A percentile compares a stretch with the other conserved stretches of the same genome.
phyloP scores from a whole-genome alignment of 2,113 vertebrate species.

The Sula dactylatra region DNA sequence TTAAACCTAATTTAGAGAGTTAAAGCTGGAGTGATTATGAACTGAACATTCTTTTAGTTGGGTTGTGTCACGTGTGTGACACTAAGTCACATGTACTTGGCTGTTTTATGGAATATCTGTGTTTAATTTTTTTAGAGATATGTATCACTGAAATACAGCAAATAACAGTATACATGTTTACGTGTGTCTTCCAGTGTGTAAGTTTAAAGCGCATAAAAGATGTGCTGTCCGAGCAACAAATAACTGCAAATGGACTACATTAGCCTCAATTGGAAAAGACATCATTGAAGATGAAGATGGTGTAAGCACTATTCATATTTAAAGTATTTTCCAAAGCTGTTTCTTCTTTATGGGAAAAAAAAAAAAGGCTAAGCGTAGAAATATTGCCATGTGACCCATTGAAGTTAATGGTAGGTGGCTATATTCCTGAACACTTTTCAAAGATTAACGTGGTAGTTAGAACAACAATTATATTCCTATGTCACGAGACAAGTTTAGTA shows the following conservation, averaged over 20 bases:
- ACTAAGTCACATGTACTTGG: not conserved
- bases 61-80: not conserved
- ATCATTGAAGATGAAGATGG: constrained; percentile 97
- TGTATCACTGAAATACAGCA: not conserved
- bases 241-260: constrained; percentile 98
- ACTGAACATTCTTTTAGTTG: not conserved
- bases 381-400: not conserved
- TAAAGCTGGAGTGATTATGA: not conserved
- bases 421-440: not conserved
- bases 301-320: constrained; percentile 73
- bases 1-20: not conserved
- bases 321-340: not conserved
- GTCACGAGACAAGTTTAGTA: not conserved
- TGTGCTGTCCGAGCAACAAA: constrained; percentile 96
- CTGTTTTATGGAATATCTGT: not conserved
- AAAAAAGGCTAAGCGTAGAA: not conserved
- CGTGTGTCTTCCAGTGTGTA: constrained; percentile 85
- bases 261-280: constrained; percentile 96
- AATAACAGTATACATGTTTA: not conserved
- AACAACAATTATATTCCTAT: not conserved
- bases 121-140: not conserved
- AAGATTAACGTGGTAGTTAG: not conserved
- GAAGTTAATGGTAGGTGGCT: not conserved
- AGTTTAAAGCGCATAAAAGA: constrained; percentile 98
- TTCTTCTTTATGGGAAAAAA: not conserved